Conservation (phyloP, 2,888 invertebrate genomes). For the Drosophila algonquin region DNA sequence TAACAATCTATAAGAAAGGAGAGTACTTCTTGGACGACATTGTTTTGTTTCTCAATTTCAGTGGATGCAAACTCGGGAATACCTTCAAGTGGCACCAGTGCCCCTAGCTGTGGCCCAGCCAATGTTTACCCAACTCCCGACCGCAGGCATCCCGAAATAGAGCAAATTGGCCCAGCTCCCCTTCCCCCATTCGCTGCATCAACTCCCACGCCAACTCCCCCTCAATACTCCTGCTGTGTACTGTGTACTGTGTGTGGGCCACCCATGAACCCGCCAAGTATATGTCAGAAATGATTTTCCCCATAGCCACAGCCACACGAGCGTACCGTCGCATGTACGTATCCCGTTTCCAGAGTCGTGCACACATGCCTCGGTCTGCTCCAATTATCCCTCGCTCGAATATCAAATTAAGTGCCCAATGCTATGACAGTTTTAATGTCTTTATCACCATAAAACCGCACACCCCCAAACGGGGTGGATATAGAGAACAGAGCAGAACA, state of each 20-base stretch:
- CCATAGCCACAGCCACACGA: conserved; percentile 26
- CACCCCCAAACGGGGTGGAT: conserved; percentile 51
- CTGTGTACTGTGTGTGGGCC: conserved; percentile 52
- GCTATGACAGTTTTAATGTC: conserved; percentile 79
- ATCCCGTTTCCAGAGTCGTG: conserved; percentile 37
- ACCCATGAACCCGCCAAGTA: conserved; percentile 56
- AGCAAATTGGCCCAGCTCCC: conserved; percentile 16
- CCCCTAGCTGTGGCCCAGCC: neutral
- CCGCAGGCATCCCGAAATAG: conserved; percentile 29
- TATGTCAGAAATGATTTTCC: conserved; percentile 62
- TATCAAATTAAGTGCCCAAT: conserved; percentile 79
- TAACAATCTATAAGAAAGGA: neutral
- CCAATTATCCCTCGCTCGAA: conserved; percentile 74
- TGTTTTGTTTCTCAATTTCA: neutral
- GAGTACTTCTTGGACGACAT: neutral
- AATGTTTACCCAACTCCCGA: conserved; percentile 33
- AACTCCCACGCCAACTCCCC: conserved; percentile 27
- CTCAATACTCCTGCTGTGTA: conserved; percentile 4
- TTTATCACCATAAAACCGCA: conserved; percentile 71
- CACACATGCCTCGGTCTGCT: conserved; percentile 66
- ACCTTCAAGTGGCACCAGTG: conserved; percentile 12
- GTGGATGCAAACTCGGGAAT: neutral
- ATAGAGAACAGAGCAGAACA: conserved; percentile 9
- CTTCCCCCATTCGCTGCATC: neutral
- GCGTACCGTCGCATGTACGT: conserved; percentile 11